phyloP scores from a whole-genome alignment of 1,140 invertebrate species.

The Anthonomus grandis region DNA sequence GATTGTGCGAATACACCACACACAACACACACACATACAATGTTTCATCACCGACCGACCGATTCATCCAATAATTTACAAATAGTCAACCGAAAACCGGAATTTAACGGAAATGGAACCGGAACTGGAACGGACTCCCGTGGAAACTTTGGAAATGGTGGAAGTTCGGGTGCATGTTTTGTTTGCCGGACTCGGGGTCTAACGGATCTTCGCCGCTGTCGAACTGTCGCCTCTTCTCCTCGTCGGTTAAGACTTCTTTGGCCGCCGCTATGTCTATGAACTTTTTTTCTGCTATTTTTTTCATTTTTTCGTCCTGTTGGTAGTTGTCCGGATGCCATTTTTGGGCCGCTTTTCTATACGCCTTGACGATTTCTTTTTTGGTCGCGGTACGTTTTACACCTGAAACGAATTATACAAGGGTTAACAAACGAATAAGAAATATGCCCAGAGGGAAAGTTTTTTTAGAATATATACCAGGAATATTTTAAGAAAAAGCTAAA shows the following conservation, averaged over 20 bases:
- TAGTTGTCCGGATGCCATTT: constrained; percentile 99
- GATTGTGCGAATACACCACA: too few species aligned
- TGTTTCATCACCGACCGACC: too few species aligned
- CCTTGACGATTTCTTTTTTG: constrained; percentile 93
- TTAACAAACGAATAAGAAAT: not conserved
- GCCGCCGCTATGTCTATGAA: constrained; percentile 99
- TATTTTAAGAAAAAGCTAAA: too few species aligned
- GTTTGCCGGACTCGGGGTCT: constrained; percentile 79
- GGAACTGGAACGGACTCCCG: constrained; percentile 88
- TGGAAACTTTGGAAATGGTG: constrained; percentile 81
- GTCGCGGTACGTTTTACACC: constrained; percentile 75
- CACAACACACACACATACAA: too few species aligned
- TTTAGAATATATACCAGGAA: too few species aligned
- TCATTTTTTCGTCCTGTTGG: constrained; percentile 77
- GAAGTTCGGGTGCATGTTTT: constrained; percentile 67
- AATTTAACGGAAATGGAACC: constrained; percentile 88
- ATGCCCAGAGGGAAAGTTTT: too few species aligned
- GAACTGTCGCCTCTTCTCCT: constrained; percentile 89
- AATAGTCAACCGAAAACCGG: too few species aligned
- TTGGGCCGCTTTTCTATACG: constrained; percentile 94
- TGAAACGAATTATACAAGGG: constrained; percentile 48
- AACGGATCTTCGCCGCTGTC: constrained; percentile 95
- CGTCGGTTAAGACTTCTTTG: constrained; percentile 89
- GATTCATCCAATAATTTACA: too few species aligned
- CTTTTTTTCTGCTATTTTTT: constrained; percentile 94